phyloP scores from a whole-genome alignment of 1,140 invertebrate species.

The Stratiolaelaps scimitus region DNA sequence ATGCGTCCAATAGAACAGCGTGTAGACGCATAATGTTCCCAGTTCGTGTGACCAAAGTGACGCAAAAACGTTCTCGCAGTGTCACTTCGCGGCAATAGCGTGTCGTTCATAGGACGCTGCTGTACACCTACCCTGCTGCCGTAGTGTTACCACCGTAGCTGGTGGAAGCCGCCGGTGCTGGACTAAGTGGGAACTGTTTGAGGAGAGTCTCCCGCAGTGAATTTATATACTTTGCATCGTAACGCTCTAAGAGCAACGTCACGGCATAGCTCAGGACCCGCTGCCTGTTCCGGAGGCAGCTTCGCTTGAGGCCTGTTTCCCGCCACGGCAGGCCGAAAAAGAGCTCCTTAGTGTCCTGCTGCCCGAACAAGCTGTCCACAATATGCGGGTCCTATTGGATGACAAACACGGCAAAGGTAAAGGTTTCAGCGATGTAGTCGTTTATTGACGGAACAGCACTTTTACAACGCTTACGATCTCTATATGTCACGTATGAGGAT shows the following conservation, averaged over 20 bases:
- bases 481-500: too few species aligned
- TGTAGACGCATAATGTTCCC: too few species aligned
- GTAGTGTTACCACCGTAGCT: too few species aligned
- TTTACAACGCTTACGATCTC: too few species aligned
- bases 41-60: too few species aligned
- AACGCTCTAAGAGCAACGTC: slow-evolving; percentile 68
- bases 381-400: neutral
- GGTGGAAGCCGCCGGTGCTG: too few species aligned
- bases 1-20: too few species aligned
- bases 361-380: slow-evolving; percentile 45
- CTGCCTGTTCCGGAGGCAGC: slow-evolving; percentile 64
- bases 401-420: neutral
- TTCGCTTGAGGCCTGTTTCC: slow-evolving; percentile 73
- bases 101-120: too few species aligned
- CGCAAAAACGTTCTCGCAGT: too few species aligned
- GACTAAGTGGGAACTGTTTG: slow-evolving; percentile 16
- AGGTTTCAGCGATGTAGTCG: neutral
- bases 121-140: too few species aligned
- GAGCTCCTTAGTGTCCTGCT: slow-evolving; percentile 54
- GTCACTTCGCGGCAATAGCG: too few species aligned
- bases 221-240: slow-evolving; percentile 55
- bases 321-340: slow-evolving; percentile 77
- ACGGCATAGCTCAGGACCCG: slow-evolving; percentile 76
- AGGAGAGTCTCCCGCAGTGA: neutral
- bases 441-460: too few species aligned